These are phyloP conservation scores for Phaenicophaeus curvirostris DNA, from an alignment of 2,797 vertebrate genomes.

Conservation along the genomic window DNA sequence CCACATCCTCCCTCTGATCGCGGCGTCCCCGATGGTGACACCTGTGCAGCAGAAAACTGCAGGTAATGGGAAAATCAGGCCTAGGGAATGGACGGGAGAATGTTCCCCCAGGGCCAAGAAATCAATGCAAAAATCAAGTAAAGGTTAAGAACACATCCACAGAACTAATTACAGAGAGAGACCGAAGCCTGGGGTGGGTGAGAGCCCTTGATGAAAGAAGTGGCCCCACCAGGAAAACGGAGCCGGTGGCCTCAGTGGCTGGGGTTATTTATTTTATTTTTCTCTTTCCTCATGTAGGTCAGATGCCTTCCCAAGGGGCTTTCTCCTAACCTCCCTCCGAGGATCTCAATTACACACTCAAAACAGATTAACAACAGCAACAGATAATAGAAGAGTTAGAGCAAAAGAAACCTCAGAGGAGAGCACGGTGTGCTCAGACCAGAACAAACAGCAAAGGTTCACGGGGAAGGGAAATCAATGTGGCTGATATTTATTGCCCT, in stretches of 20 bases:
- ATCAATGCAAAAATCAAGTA: not conserved
- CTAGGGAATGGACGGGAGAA: not conserved
- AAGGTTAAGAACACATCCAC: not conserved
- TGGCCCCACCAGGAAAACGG: conserved; percentile 20
- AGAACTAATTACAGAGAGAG: conserved; percentile 19
- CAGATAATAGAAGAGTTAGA: conserved; percentile 54
- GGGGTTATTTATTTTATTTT: conserved; percentile 40
- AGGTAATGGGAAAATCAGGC: not conserved
- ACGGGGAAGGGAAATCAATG: conserved; percentile 59
- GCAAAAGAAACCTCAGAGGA: conserved; percentile 45
- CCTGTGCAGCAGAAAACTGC: not conserved
- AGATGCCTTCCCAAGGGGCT: conserved; percentile 20
- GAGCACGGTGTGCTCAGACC: conserved; percentile 30
- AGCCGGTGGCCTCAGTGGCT: conserved; percentile 42
- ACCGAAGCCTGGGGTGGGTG: not conserved
- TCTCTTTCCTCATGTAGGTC: conserved; percentile 37
- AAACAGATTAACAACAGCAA: conserved; percentile 51
- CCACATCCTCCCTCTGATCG: not conserved
- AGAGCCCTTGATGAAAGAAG: conserved; percentile 26
- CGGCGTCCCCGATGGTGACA: fast-evolving
- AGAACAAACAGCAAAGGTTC: conserved; percentile 41
- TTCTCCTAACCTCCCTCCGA: conserved; percentile 53
- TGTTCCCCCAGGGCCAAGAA: not conserved
- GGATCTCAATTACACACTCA: conserved; percentile 59
- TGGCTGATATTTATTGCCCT: conserved; percentile 41